Base-by-base conservation (phyloP, 2,888 invertebrate genomes). In the Nineta flava region DNA sequence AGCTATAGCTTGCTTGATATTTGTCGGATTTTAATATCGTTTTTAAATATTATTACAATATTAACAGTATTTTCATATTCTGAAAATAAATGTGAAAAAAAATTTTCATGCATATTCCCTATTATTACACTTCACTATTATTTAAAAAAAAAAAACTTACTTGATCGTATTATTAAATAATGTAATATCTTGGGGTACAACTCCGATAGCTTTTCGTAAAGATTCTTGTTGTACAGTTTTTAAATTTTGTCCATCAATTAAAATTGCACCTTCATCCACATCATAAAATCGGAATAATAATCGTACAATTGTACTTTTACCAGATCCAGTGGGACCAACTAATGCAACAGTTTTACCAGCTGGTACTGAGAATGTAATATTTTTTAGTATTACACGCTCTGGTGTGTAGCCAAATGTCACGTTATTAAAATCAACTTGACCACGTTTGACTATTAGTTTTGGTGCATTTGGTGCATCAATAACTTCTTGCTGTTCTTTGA, bases 181-280 rank as follows among this genome's bases (percentile, higher is more conserved):
- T 41, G 95, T 94, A 1, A 94, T 95, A 61, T 95, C 95, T 65
- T 97, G 97, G 1, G 99, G 97, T 40, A 99, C 97, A 32, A 99
- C 90, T 10, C 91, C 90, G 57, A 99, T 92, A 46, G 79, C 77
- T 57, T 79, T 72, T 12, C 99, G 72, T 40, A 99, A 70, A 49
- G 92, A 90, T 50, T 80, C 77, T 61, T 96, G 85, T 51, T 83
- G 83, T 5, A 96, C 84, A 1, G 85, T 77, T 59, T 83, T 80
- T 15, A 96, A 81, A 66, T 96, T 87, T 62, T 92, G 88, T 0
- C 84, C 90, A 67, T 94, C 95, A 51, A 99, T 81, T 1, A 81
- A 62, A 53, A 99, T 85, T 0, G 80, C 75, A 1, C 99, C 99
- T 45, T 80, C 76, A 59, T 87, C 80, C 2, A 95, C 86, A 65